A percentile compares a stretch with the other conserved stretches of the same genome.
Conservation (phyloP, 92 coral and sea anemone genomes). For the Actinernus sp. region DNA sequence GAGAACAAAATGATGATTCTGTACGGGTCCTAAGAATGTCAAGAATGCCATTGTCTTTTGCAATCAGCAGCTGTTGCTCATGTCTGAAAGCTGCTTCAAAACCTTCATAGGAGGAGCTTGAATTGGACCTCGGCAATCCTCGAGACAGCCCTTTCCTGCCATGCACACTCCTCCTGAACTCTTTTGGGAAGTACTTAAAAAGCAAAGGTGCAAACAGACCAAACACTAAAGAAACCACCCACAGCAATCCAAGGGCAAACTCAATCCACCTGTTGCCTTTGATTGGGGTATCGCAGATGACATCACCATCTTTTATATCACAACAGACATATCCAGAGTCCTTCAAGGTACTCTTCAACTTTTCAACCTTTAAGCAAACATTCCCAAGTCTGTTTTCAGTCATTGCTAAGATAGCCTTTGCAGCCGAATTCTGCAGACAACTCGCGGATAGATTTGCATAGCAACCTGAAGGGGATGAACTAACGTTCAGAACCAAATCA, state of each 20-base stretch:
- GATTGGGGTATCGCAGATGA: constrained; percentile 60
- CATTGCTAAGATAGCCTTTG: constrained; percentile 12
- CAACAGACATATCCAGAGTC: constrained; percentile 70
- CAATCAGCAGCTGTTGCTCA: constrained; percentile 62
- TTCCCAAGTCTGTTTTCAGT: constrained; percentile 25
- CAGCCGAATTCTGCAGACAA: constrained; percentile 32
- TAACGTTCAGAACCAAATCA: constrained; percentile 40
- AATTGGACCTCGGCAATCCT: constrained; percentile 34
- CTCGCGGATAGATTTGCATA: constrained; percentile 31
- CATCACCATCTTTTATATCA: constrained; percentile 12
- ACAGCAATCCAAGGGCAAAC: constrained; percentile 66
- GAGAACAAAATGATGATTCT: constrained; percentile 72
- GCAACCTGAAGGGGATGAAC: constrained; percentile 65
- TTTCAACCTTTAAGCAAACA: constrained; percentile 48
- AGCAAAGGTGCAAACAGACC: constrained; percentile 87
- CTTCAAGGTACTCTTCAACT: background rate
- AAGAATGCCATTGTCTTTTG: constrained; percentile 70
- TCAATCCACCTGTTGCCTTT: constrained; percentile 72
- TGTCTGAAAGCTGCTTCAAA: constrained; percentile 37
- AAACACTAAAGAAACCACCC: constrained; percentile 73
- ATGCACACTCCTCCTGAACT: constrained; percentile 67
- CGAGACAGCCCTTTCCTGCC: constrained; percentile 39
- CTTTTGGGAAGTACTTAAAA: constrained; percentile 92
- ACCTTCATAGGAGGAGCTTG: constrained; percentile 52
- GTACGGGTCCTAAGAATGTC: constrained; percentile 73